Evolutionary conservation across 2,113 vertebrate species (phyloP).

Genomic region (Oreamnos americanus): DNA sequence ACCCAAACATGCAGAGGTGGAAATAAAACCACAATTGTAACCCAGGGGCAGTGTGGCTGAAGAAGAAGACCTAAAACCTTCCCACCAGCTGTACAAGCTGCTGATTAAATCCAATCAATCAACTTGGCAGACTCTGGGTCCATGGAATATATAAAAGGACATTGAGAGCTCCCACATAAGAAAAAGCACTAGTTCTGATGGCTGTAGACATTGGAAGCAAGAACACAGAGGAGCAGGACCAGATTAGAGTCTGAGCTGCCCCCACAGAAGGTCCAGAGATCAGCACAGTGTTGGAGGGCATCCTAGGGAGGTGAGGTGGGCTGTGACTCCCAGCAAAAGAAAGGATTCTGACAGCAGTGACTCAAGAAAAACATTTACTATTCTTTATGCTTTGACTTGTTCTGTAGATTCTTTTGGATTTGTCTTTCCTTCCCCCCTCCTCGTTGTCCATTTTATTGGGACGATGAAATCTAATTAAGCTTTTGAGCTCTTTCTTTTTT

Average conservation of each 20-base stretch:
- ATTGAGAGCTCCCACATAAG: background rate
- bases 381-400: background rate
- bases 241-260: background rate
- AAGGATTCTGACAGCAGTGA: background rate
- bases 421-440: background rate
- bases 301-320: background rate
- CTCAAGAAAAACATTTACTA: background rate
- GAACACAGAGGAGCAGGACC: background rate
- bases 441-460: background rate
- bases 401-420: background rate
- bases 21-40: background rate
- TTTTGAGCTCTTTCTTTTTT: background rate
- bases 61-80: background rate
- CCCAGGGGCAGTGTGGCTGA: background rate
- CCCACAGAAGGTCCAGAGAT: background rate
- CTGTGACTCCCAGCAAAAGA: background rate
- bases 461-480: background rate
- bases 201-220: background rate
- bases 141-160: background rate
- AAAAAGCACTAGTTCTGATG: background rate
- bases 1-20: background rate
- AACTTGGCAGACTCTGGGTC: background rate
- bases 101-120: background rate
- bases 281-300: background rate
- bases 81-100: background rate